Evolutionary conservation across 2,113 vertebrate genomes (phyloP).

Genomic region (Chaetodon trifascialis): DNA sequence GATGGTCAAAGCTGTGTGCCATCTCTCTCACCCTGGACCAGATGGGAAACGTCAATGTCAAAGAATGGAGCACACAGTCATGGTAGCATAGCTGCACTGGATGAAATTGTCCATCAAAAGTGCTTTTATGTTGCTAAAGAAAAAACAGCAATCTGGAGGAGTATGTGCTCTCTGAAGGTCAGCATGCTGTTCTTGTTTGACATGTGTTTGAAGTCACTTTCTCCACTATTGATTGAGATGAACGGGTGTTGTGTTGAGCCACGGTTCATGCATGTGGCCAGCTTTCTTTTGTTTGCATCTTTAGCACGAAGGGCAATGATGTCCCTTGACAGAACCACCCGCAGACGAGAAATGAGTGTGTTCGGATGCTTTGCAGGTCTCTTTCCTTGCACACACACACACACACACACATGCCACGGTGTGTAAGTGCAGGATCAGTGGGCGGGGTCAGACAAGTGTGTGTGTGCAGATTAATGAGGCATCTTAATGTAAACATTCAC

Average conservation of each 20-base stretch:
- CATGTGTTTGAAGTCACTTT: not conserved
- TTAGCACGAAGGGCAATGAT: not conserved
- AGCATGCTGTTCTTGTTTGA: not conserved
- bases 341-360: not conserved
- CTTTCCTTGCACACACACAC: conserved; percentile 23
- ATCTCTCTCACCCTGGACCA: no score
- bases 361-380: not conserved
- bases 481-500: conserved; percentile 14
- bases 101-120: not conserved
- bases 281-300: not conserved
- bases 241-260: not conserved
- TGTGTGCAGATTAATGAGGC: conserved; percentile 25
- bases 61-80: not conserved
- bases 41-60: not conserved
- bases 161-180: conserved; percentile 2
- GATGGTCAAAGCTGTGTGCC: not conserved
- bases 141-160: conserved; percentile 2
- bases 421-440: conserved; percentile 39
- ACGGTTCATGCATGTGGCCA: not conserved
- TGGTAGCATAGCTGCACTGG: not conserved
- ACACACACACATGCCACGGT: not conserved
- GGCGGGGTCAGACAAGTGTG: conserved; percentile 14
- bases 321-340: not conserved
- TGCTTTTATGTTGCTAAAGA: conserved; percentile 7
- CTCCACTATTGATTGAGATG: not conserved